Evolutionary conservation across 2,888 invertebrate genomes (phyloP), one percentile per base, ranked within the genome.

Genomic region (Opisthograptis luteolata): DNA sequence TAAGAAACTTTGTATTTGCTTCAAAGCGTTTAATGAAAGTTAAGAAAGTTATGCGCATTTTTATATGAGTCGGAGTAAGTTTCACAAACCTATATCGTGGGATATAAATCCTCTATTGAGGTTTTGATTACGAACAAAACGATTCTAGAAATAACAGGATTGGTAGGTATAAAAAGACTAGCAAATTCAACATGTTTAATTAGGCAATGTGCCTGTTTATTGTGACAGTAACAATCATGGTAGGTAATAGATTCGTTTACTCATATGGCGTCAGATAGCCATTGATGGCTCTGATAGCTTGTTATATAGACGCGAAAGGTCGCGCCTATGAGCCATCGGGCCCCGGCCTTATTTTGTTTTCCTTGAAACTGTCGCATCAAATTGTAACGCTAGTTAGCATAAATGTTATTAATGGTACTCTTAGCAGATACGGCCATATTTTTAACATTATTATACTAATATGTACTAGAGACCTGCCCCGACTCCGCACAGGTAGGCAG

Each of bases 181-280:
- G 37, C 32, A 17, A 17, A 30, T n/a, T 20, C 15, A 19, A 0
- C 12, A 34, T 20, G 19, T 0, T 19, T 47, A 43, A 46, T 49
- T 34, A 47, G 40, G 43, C 39, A 39, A 50, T 50, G 30, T 45
- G 53, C 51, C 49, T 57, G 45, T 45, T 57, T 62, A 56, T 59
- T 66, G 58, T 64, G 64, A 66, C 69, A 60, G 62, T 68, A 62
- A 66, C 61, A 77, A 78, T 80, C 77, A 77, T 60, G 65, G 67
- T 65, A 73, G n/a, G n/a, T n/a, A 76, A 81, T 81, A 70, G 72
- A 67, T 64, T 55, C 70, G 66, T 73, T 68, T 61, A 72, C 69
- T 71, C 58, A 45, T 50, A 51, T 66, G 68, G 58, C 66, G 68
- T 67, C 64, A 73, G 62, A 66, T 62, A 50, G 57, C 56, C 58